A percentile compares a stretch with the other conserved stretches of the same genome.
Conservation (phyloP, 2,797 vertebrate genomes). For the Echeneis naucrates region DNA sequence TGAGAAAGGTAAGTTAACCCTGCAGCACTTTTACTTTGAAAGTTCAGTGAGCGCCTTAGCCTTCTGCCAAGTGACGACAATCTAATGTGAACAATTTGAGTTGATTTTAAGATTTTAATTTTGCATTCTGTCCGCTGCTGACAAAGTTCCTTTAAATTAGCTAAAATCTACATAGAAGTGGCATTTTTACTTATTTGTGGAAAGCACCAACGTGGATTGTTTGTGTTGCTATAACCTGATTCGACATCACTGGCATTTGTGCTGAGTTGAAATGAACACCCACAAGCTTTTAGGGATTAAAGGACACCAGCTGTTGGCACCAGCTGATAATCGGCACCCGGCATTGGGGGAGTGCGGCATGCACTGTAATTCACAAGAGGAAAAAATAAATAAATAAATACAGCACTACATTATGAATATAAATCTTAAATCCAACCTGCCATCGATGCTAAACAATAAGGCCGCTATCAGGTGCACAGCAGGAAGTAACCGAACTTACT, state of each 20-base stretch:
- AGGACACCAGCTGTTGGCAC: slow-evolving; percentile 54
- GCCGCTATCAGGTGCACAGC: slow-evolving; percentile 23
- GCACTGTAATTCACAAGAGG: slow-evolving; percentile 9
- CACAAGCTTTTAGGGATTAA: slow-evolving; percentile 53
- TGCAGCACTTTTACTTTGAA: slow-evolving; percentile 9
- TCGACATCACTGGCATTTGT: slow-evolving; percentile 42
- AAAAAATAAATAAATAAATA: slow-evolving; percentile 14
- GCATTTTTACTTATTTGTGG: slow-evolving; percentile 19
- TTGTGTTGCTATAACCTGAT: slow-evolving; percentile 31
- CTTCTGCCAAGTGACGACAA: slow-evolving; percentile 17
- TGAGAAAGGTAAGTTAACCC: slow-evolving; percentile 18
- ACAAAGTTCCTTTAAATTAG: not conserved
- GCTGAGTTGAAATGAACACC: slow-evolving; percentile 44
- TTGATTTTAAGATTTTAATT: not conserved
- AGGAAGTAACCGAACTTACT: slow-evolving; percentile 13
- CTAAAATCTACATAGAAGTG: not conserved
- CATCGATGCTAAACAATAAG: slow-evolving; percentile 30
- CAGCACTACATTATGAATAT: slow-evolving; percentile 15
- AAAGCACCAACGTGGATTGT: slow-evolving; percentile 24
- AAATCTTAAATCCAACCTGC: slow-evolving; percentile 25
- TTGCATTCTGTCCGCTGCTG: not conserved
- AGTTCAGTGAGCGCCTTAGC: not conserved
- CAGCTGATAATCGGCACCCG: slow-evolving; percentile 42
- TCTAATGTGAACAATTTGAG: not conserved
- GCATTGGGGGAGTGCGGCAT: slow-evolving; percentile 22